These are phyloP conservation scores for Strix occidentalis DNA, from an alignment of 2,797 vertebrate species.

Conservation along the genomic window DNA sequence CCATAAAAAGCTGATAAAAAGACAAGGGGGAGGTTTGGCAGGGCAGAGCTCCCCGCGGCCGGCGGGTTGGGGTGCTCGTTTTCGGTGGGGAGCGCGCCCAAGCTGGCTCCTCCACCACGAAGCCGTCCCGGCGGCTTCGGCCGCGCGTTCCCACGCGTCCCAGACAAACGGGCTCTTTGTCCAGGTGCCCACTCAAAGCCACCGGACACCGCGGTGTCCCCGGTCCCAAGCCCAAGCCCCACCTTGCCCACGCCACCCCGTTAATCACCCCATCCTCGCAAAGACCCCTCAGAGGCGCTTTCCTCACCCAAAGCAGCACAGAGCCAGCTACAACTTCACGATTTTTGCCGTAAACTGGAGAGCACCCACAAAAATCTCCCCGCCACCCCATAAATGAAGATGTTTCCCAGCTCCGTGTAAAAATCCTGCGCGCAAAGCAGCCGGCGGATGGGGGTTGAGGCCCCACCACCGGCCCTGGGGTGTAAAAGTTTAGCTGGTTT, in stretches of 20 bases:
- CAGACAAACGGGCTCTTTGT: neutral
- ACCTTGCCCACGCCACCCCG: accelerated
- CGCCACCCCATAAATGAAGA: neutral
- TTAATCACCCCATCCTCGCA: accelerated
- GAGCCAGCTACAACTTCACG: neutral
- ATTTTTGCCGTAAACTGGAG: accelerated
- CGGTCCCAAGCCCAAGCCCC: neutral
- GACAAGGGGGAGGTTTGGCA: neutral
- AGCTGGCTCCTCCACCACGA: neutral
- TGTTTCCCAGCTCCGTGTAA: neutral
- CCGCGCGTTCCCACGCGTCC: neutral
- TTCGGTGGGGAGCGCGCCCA: neutral
- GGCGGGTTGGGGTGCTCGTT: neutral
- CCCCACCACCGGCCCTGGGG: accelerated
- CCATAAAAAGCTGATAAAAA: neutral
- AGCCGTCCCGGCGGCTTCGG: neutral
- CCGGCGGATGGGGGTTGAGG: neutral
- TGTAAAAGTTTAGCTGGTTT: neutral
- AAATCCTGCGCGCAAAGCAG: neutral
- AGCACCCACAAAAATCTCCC: neutral
- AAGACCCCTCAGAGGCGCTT: neutral
- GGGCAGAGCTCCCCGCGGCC: neutral
- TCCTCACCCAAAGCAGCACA: neutral
- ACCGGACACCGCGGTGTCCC: neutral
- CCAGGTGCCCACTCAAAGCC: neutral